Base-by-base conservation (phyloP, 2,888 invertebrate genomes). In the Ornithoptera alexandrae region DNA sequence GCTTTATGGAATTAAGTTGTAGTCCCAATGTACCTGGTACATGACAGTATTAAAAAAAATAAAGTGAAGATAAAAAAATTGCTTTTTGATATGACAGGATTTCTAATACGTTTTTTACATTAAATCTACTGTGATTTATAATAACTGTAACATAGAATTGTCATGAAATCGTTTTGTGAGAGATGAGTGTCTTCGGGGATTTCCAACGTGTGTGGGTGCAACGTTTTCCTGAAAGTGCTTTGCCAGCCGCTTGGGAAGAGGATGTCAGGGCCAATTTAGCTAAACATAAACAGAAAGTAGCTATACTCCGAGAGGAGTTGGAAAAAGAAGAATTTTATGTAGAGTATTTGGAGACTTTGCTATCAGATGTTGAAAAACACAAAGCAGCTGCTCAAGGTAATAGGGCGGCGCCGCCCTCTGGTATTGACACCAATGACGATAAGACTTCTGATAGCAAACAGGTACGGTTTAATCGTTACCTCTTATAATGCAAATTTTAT, bases 181-280 rank as follows among this genome's bases (percentile, higher is more conserved):
- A 92, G 91, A 96, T 96, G 97, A 97, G 97, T 93, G 97, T 97
- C 85, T 97, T 97, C 89, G 96, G 96, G 85, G 97, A 97, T 94
- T 97, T 97, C 92, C 97, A 97, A 93, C 96, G 96, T 88, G 96
- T 97, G 90, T 97, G 97, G 97, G 95, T 95, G 92, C 96, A 97
- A 93, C 94, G 97, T 84, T 97, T 97, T 94, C 97, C 97, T 78
- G 97, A 97, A 84, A 97, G 97, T 93, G 96, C 96, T 78, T 93
- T 97, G 80, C 97, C 97, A 86, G 96, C 96, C 85, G 97, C 97
- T 86, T 97, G 97, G 97, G 97, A 97, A 89, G 97, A 97, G 92
- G 97, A 97, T 93, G 97, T 97, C 84, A 95, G 97, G 84, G 96
- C 97, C 78, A 97, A 97, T 93, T 94, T 98, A 80, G 95, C 96